Conservation (phyloP, 2,888 invertebrate genomes). For the Troides helena region DNA sequence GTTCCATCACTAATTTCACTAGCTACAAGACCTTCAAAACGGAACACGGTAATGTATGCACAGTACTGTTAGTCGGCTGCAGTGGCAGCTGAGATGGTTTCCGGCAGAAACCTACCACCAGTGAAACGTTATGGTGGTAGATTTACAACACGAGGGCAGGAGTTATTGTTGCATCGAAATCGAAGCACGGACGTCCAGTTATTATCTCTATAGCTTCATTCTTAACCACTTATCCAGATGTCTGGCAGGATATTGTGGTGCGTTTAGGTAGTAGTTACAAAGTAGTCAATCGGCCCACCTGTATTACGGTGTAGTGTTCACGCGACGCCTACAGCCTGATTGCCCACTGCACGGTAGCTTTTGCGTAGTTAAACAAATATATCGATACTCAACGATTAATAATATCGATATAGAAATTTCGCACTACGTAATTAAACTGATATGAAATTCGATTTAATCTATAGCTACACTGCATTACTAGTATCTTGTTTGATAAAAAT, state of each 20-base stretch:
- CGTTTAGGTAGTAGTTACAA: conserved; percentile 28
- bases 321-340: conserved; percentile 44
- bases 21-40: no score
- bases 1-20: no score
- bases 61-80: no score
- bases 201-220: not conserved
- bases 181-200: not conserved
- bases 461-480: no score
- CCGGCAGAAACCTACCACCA: no score
- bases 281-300: conserved; percentile 30
- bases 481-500: not conserved
- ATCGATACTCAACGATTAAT: conserved; percentile 17
- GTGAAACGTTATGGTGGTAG: no score
- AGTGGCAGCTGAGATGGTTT: no score
- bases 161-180: not conserved
- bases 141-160: no score
- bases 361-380: conserved; percentile 35
- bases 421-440: not conserved
- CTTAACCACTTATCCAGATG: conserved; percentile 29
- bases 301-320: conserved; percentile 39
- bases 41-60: no score
- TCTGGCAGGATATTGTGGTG: conserved; percentile 27
- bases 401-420: not conserved
- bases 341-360: conserved; percentile 40
- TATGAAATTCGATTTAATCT: not conserved